These are phyloP conservation scores for Standfussiana lucernea DNA, from an alignment of 2,888 invertebrate genomes.

Conservation along the genomic window DNA sequence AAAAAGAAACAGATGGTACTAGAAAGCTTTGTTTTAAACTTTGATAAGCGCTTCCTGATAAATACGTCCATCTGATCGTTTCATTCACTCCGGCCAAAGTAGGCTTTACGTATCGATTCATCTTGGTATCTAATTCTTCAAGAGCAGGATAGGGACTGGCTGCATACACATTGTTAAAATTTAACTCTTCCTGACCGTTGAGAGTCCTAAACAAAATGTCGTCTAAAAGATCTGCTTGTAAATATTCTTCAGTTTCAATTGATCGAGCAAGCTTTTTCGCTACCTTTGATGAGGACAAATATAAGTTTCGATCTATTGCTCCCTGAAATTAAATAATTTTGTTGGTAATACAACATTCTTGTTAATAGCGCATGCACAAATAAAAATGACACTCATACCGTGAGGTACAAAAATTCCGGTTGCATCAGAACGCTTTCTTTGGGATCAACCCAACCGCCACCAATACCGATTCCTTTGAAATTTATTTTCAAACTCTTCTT, in stretches of 20 bases:
- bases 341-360: background rate
- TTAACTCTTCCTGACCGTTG: constrained; percentile 75
- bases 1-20: constrained; percentile 81
- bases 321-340: constrained; percentile 76
- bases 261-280: constrained; percentile 73
- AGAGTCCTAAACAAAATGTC: constrained; percentile 73
- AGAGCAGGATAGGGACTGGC: constrained; percentile 77
- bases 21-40: constrained; percentile 79
- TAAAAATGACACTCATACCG: constrained; percentile 72
- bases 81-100: constrained; percentile 81
- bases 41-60: constrained; percentile 76
- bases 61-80: constrained; percentile 79
- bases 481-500: constrained; percentile 84
- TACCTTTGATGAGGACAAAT: constrained; percentile 72
- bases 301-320: constrained; percentile 79
- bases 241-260: constrained; percentile 77
- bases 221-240: constrained; percentile 73
- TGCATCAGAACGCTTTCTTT: constrained; percentile 82
- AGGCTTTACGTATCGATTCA: constrained; percentile 84
- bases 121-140: constrained; percentile 71
- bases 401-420: constrained; percentile 80
- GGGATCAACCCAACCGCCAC: constrained; percentile 87
- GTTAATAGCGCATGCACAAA: background rate
- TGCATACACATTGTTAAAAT: constrained; percentile 84
- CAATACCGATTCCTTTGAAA: constrained; percentile 86